phyloP scores from a whole-genome alignment of 2,888 invertebrate species.

The Timandra comae region DNA sequence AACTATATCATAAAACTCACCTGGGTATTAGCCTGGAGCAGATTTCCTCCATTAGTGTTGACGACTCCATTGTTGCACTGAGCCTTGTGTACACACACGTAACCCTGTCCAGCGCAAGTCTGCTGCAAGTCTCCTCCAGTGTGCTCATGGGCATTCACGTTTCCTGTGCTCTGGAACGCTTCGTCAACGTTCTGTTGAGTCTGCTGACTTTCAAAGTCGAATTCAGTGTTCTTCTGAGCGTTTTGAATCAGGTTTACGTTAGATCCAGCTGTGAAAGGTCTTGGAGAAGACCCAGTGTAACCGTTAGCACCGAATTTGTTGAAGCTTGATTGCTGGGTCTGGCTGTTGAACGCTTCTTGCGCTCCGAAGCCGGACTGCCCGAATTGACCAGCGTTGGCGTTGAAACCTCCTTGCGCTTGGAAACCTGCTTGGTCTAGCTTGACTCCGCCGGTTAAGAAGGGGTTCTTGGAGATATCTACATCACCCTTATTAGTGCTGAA shows the following conservation, averaged over 20 bases:
- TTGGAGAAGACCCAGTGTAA: slow-evolving; percentile 57
- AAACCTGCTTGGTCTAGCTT: slow-evolving; percentile 25
- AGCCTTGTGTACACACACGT: slow-evolving; percentile 77
- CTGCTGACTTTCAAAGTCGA: slow-evolving; percentile 53
- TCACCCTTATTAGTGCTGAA: slow-evolving; percentile 43
- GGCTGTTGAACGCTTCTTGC: slow-evolving; percentile 16
- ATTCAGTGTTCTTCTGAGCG: slow-evolving; percentile 44
- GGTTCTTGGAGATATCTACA: slow-evolving; percentile 48
- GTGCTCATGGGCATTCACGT: slow-evolving; percentile 42
- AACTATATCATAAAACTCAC: slow-evolving; percentile 60
- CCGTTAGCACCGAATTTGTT: slow-evolving; percentile 36
- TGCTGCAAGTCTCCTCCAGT: slow-evolving; percentile 58
- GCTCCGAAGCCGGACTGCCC: slow-evolving; percentile 5
- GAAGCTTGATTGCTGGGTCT: slow-evolving; percentile 17
- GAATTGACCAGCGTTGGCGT: slow-evolving; percentile 16
- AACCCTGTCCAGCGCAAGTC: slow-evolving; percentile 76
- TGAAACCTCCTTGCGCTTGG: slow-evolving; percentile 15
- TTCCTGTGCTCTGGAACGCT: slow-evolving; percentile 50
- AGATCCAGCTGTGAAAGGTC: slow-evolving; percentile 52
- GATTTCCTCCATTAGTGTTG: slow-evolving; percentile 62
- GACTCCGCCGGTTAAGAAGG: slow-evolving; percentile 41
- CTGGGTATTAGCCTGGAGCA: slow-evolving; percentile 69
- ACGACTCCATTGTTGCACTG: slow-evolving; percentile 79
- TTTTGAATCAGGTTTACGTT: slow-evolving; percentile 58
- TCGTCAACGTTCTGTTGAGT: slow-evolving; percentile 55